phyloP scores from a whole-genome alignment of 2,113 vertebrate species.

The Crotalus tigris region DNA sequence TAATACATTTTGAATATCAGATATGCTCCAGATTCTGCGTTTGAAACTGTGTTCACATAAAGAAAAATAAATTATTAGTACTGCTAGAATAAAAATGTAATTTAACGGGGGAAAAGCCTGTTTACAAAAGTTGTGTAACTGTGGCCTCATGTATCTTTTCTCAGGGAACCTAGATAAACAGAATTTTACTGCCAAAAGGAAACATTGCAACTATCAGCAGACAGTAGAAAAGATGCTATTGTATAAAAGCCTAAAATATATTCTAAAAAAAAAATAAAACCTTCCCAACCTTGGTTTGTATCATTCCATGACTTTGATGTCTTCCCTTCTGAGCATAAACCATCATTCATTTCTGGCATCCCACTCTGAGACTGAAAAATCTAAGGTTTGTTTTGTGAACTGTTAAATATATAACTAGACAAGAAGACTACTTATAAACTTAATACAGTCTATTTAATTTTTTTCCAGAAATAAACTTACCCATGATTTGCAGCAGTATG shows the following conservation, averaged over 20 bases:
- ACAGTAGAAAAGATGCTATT: background rate
- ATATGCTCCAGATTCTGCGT: background rate
- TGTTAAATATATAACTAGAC: background rate
- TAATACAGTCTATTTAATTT: background rate
- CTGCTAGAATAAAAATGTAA: background rate
- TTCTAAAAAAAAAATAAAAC: background rate
- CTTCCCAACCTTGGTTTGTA: background rate
- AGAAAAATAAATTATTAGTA: background rate
- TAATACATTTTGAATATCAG: background rate
- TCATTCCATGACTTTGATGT: background rate
- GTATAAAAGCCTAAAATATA: background rate
- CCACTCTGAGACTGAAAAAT: background rate
- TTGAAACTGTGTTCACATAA: background rate
- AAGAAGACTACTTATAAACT: background rate
- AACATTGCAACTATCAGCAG: background rate
- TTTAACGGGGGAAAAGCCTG: background rate
- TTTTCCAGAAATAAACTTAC: background rate
- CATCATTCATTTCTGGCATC: background rate
- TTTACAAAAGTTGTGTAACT: background rate
- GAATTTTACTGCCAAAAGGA: background rate
- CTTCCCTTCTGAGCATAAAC: background rate
- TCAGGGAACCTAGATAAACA: background rate
- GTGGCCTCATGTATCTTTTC: background rate
- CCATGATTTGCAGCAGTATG: background rate
- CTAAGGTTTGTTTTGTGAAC: background rate